Evolutionary conservation across 2,888 invertebrate genomes (phyloP).

Genomic region (Scotopteryx bipunctaria): DNA sequence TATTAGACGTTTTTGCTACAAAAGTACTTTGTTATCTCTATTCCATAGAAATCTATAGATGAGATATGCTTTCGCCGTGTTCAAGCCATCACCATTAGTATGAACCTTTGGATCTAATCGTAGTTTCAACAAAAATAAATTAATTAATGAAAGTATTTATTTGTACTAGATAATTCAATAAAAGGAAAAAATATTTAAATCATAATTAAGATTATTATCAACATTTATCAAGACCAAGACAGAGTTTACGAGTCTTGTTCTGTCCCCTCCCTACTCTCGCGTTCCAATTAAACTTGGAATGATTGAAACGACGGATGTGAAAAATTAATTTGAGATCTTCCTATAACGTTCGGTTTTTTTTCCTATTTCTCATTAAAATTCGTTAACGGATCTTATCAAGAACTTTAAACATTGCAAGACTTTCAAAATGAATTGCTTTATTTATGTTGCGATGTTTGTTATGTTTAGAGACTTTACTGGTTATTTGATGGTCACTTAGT

Average conservation of each 20-base stretch:
- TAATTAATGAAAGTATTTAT: too few relatives aligned
- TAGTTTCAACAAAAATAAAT: too few relatives aligned
- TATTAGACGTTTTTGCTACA: too few relatives aligned
- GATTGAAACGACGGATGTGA: slow-evolving; percentile 56
- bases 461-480: background rate
- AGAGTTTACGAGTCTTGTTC: background rate
- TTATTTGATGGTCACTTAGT: background rate
- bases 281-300: slow-evolving; percentile 59
- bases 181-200: too few relatives aligned
- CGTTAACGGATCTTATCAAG: slow-evolving; percentile 24
- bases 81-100: too few relatives aligned
- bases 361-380: slow-evolving; percentile 31
- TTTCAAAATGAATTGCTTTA: slow-evolving; percentile 28
- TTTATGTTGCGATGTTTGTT: slow-evolving; percentile 9
- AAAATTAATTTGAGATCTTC: slow-evolving; percentile 39
- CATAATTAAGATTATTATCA: too few relatives aligned
- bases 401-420: slow-evolving; percentile 13
- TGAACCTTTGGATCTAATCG: too few relatives aligned
- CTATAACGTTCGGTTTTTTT: slow-evolving; percentile 30
- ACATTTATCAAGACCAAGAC: slow-evolving; percentile 14
- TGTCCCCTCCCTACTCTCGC: slow-evolving; percentile 37
- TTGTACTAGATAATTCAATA: too few relatives aligned
- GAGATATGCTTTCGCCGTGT: too few relatives aligned
- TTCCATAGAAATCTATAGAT: too few relatives aligned
- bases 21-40: too few relatives aligned